Conservation (phyloP, 1,140 invertebrate genomes). For the Drosophila chauvacae region DNA sequence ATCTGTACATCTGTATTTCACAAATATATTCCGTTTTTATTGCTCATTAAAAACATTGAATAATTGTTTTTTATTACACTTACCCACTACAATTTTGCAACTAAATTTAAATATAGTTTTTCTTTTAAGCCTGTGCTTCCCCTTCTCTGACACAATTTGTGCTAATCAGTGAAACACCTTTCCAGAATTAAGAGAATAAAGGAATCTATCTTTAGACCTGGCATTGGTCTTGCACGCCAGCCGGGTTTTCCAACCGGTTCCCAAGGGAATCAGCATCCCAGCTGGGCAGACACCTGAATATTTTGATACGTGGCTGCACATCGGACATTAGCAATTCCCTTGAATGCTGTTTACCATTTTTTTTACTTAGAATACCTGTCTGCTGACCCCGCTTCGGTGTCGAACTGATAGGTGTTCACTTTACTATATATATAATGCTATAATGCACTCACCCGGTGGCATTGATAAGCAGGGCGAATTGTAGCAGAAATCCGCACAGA, state of each 20-base stretch:
- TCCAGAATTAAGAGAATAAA: not conserved
- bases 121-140: not conserved
- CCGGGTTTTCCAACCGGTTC: slow-evolving; percentile 15
- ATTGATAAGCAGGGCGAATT: slow-evolving; percentile 56
- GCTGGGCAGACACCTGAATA: not conserved
- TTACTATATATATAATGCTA: not conserved
- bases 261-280: slow-evolving; percentile 16
- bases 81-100: not conserved
- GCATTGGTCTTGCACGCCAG: not conserved
- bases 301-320: slow-evolving; percentile 9
- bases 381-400: slow-evolving; percentile 10
- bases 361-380: not conserved
- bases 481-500: slow-evolving; percentile 44
- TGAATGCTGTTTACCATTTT: not conserved
- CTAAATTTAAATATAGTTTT: not conserved
- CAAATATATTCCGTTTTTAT: not conserved
- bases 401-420: slow-evolving; percentile 8
- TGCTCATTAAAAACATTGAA: not conserved
- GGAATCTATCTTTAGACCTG: slow-evolving; percentile 3
- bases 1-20: no score
- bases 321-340: not conserved
- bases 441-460: slow-evolving; percentile 55
- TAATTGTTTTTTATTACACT: not conserved
- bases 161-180: not conserved
- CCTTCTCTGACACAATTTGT: not conserved